Conservation (phyloP, 2,113 vertebrate species). For the Gymnorhina tibicen region DNA sequence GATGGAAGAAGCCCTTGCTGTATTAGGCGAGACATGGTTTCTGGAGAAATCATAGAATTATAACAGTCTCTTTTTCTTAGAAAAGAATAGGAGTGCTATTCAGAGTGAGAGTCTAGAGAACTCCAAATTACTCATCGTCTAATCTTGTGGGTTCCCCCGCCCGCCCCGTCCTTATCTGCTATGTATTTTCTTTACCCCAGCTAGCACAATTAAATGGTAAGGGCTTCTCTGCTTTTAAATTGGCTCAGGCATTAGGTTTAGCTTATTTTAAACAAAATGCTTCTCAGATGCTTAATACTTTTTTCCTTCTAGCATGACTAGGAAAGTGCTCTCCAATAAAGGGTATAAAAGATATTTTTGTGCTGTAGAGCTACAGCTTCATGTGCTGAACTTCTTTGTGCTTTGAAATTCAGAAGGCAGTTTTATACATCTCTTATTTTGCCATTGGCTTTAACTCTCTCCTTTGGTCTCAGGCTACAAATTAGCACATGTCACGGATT, state of each 20-base stretch:
- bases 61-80: neutral
- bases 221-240: neutral
- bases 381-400: neutral
- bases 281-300: neutral
- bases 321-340: neutral
- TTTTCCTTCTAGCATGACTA: neutral
- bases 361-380: neutral
- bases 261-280: neutral
- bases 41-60: neutral
- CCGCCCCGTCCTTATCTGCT: rapidly evolving
- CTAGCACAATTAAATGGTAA: neutral
- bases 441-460: neutral
- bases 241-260: neutral
- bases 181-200: neutral
- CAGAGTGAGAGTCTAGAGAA: neutral
- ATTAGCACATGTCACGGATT: neutral
- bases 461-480: neutral
- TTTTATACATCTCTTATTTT: neutral
- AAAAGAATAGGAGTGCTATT: neutral
- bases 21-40: neutral
- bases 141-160: neutral
- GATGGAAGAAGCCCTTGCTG: neutral
- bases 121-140: neutral
- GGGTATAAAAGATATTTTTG: neutral
- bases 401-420: neutral